Conservation (phyloP, 2,797 vertebrate genomes). For the Gadopsis marmoratus region DNA sequence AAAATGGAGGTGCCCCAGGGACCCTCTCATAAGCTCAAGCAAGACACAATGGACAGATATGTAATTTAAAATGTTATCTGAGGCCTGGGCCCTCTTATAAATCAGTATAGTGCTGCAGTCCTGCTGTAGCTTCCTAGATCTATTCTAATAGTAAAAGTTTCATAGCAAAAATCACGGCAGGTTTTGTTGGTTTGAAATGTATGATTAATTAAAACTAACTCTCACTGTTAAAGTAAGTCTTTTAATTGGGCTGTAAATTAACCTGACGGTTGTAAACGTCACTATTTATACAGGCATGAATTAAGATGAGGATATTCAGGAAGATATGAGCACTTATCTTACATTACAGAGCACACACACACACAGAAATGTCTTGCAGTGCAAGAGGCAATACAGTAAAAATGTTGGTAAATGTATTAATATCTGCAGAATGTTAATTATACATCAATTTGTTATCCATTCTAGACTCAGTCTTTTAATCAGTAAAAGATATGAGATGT, state of each 20-base stretch:
- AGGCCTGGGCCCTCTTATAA: conserved; percentile 57
- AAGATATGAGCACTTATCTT: not conserved
- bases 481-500: not conserved
- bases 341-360: not conserved
- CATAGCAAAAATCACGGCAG: not conserved
- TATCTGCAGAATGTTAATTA: not conserved
- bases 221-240: not conserved
- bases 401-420: not conserved
- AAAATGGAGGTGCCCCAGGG: conserved; percentile 80
- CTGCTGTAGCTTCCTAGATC: conserved; percentile 23
- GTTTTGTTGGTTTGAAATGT: conserved; percentile 17
- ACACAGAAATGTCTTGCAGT: not conserved
- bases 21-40: conserved; percentile 76
- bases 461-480: not conserved
- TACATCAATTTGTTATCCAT: not conserved
- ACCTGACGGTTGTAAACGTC: not conserved
- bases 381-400: not conserved
- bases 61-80: conserved; percentile 73
- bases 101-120: conserved; percentile 36
- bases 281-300: not conserved
- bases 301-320: not conserved
- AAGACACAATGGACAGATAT: conserved; percentile 78
- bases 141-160: conserved; percentile 19
- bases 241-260: conserved; percentile 2
- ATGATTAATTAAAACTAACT: conserved; percentile 3